Conservation (phyloP, 2,797 vertebrate species). For the Hypotaenidia okinawae region DNA sequence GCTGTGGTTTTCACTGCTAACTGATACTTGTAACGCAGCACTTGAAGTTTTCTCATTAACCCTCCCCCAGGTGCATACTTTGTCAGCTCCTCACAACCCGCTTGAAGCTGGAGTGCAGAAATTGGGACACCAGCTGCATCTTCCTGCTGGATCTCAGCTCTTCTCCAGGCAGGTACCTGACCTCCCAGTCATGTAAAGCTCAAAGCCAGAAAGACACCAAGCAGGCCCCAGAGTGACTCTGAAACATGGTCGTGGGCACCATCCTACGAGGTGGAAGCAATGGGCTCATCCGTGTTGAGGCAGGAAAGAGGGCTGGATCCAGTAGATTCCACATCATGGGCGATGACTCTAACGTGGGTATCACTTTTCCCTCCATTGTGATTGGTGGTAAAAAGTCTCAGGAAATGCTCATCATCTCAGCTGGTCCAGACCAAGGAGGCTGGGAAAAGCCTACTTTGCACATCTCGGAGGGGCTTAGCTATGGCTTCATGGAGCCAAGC, state of each 20-base stretch:
- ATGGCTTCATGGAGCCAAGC: neutral
- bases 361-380: neutral
- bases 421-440: neutral
- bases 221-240: neutral
- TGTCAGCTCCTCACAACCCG: rapidly evolving
- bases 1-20: neutral
- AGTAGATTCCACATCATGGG: rapidly evolving
- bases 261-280: neutral
- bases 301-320: neutral
- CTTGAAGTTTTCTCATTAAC: neutral
- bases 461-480: neutral
- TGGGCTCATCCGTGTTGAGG: neutral
- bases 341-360: neutral
- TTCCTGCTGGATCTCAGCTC: neutral
- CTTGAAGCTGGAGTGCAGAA: rapidly evolving
- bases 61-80: neutral
- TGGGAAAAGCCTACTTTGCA: neutral
- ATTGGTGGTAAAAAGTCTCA: neutral
- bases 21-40: neutral
- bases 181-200: neutral
- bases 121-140: neutral
- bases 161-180: neutral
- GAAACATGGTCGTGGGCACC: neutral
- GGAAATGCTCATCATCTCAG: neutral
- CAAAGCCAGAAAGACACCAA: neutral